A percentile compares a stretch with the other conserved stretches of the same genome.
Conservation (phyloP, 1,140 invertebrate genomes). For the Onthophagus taurus region DNA sequence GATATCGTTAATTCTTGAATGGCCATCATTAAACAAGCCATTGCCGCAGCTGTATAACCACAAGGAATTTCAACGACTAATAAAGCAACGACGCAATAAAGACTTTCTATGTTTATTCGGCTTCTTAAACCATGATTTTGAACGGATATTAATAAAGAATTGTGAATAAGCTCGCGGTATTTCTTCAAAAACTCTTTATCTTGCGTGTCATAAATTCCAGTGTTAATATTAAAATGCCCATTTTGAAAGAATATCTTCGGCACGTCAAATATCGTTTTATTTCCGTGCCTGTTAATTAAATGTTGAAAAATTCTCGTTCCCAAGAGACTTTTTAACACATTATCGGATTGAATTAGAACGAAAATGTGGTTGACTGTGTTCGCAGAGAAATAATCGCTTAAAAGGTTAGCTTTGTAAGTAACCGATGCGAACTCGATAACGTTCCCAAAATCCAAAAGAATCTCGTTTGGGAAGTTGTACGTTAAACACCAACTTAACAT, state of each 20-base stretch:
- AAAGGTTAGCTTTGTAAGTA: slow-evolving; percentile 36
- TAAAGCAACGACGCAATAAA: slow-evolving; percentile 44
- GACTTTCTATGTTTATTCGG: slow-evolving; percentile 40
- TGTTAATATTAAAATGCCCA: slow-evolving; percentile 35
- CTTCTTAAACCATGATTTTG: slow-evolving; percentile 35
- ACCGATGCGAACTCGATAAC: slow-evolving; percentile 42
- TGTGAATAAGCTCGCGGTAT: slow-evolving; percentile 42
- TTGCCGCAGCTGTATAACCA: slow-evolving; percentile 44
- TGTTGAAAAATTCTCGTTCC: slow-evolving; percentile 45
- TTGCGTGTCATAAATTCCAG: slow-evolving; percentile 32
- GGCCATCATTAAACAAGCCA: slow-evolving; percentile 46
- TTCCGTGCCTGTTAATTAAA: slow-evolving; percentile 44
- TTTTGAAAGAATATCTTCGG: slow-evolving; percentile 44
- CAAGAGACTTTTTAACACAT: slow-evolving; percentile 39
- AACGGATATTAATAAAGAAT: slow-evolving; percentile 40
- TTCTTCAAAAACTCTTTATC: slow-evolving; percentile 43
- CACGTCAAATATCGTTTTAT: slow-evolving; percentile 39
- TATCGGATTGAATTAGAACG: slow-evolving; percentile 40
- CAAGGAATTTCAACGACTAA: slow-evolving; percentile 48
- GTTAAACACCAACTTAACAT: slow-evolving; percentile 32
- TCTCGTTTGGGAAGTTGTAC: slow-evolving; percentile 34
- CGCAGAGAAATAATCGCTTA: slow-evolving; percentile 37
- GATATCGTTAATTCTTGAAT: slow-evolving; percentile 44
- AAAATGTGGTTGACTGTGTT: slow-evolving; percentile 40
- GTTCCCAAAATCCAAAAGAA: slow-evolving; percentile 40